Conservation (phyloP, 2,113 vertebrate genomes). For the Mus musculus region DNA sequence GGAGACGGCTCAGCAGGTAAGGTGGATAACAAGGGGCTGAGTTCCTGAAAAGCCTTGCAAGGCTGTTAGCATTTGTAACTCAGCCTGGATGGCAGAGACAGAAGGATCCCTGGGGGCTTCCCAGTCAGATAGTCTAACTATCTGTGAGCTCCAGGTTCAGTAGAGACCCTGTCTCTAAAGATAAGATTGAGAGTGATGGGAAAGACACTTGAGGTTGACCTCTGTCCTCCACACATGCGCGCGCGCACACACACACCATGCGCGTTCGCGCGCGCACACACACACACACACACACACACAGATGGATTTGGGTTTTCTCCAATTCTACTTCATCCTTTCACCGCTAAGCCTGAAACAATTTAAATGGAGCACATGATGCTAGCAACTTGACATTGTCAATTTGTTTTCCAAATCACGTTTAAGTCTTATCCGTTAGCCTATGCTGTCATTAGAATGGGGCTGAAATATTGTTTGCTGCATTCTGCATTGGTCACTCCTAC, state of each 20-base stretch:
- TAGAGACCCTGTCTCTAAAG: not conserved
- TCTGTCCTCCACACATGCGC: not conserved
- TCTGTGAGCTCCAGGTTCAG: not conserved
- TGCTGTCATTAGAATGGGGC: not conserved
- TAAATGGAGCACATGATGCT: not conserved
- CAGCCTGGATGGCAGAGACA: not conserved
- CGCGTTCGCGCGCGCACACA: too few relatives aligned
- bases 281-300: not conserved
- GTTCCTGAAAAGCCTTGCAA: not conserved
- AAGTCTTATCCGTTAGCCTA: not conserved
- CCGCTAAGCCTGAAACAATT: not conserved
- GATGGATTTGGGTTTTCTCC: not conserved
- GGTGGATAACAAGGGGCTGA: not conserved
- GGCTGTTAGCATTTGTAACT: not conserved
- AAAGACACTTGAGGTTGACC: not conserved
- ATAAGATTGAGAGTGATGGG: not conserved
- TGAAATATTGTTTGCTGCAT: not conserved
- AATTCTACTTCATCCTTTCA: not conserved
- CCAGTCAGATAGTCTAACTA: not conserved
- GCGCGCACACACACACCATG: too few relatives aligned
- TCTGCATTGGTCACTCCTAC: not conserved
- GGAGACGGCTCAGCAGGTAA: not conserved
- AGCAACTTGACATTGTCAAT: not conserved
- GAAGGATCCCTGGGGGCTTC: not conserved
- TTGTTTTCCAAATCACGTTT: slow-evolving; percentile 12